A percentile compares a stretch with the other conserved stretches of the same genome.
phyloP scores from a whole-genome alignment of 2,888 invertebrate genomes.

The Drosophila acutilabella region DNA sequence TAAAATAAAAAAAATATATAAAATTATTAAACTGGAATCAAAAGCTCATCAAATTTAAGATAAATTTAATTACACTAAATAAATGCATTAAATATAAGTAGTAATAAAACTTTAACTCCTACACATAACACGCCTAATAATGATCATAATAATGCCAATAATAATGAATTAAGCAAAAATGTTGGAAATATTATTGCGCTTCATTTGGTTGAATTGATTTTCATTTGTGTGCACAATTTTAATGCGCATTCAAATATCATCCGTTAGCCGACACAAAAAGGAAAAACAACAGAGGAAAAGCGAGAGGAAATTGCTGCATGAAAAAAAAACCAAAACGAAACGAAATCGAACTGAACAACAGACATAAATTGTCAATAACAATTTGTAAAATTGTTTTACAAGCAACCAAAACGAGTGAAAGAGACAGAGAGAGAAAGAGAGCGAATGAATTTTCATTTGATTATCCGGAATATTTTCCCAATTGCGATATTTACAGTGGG shows the following conservation, averaged over 20 bases:
- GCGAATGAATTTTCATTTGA: constrained; percentile 54
- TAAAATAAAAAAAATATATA: too few relatives aligned
- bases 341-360: constrained; percentile 37
- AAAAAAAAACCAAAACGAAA: constrained; percentile 7
- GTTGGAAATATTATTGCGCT: constrained; percentile 59
- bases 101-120: constrained; percentile 3
- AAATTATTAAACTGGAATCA: too few relatives aligned
- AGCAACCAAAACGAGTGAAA: constrained; percentile 21
- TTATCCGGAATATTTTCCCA: constrained; percentile 56
- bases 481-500: constrained; percentile 56
- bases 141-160: constrained; percentile 29
- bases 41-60: not conserved
- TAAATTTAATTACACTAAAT: not conserved
- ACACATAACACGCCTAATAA: constrained; percentile 37
- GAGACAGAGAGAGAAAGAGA: constrained; percentile 13
- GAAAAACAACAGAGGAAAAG: constrained; percentile 1
- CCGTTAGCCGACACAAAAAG: constrained; percentile 25
- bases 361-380: constrained; percentile 77
- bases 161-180: constrained; percentile 37
- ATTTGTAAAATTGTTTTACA: constrained; percentile 74
- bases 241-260: constrained; percentile 53
- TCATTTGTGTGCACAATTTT: constrained; percentile 60
- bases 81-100: not conserved
- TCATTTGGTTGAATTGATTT: constrained; percentile 72
- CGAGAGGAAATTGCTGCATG: not conserved